A percentile compares a stretch with the other conserved stretches of the same genome.
phyloP scores from a whole-genome alignment of 2,888 invertebrate genomes.

The Morpho helenor region DNA sequence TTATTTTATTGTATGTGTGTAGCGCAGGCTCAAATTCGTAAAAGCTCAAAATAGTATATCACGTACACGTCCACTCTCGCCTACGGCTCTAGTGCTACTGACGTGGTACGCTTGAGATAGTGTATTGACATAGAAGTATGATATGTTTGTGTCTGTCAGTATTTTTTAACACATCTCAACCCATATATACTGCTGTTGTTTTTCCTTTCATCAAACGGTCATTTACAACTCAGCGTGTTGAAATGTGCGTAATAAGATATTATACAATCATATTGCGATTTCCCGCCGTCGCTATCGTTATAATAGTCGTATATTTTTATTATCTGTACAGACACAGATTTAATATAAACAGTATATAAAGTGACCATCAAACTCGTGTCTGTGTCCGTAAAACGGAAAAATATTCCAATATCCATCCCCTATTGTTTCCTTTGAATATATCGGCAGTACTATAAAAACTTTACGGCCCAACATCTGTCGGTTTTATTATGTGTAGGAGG shows the following conservation, averaged over 20 bases:
- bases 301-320: background rate
- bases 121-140: background rate
- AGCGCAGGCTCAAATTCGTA: background rate
- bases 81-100: too few species aligned
- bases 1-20: too few species aligned
- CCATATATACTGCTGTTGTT: too few species aligned
- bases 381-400: constrained; percentile 16
- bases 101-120: too few species aligned
- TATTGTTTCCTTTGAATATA: constrained; percentile 33
- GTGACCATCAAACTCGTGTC: constrained; percentile 8
- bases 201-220: too few species aligned
- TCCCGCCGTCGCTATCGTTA: too few species aligned
- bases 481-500: constrained; percentile 24
- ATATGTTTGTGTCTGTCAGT: background rate
- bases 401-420: constrained; percentile 25
- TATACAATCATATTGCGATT: too few species aligned
- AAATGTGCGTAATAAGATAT: too few species aligned
- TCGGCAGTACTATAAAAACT: constrained; percentile 30
- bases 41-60: background rate
- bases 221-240: too few species aligned
- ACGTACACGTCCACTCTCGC: too few species aligned
- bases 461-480: constrained; percentile 32
- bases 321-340: background rate
- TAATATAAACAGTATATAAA: constrained; percentile 7
- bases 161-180: too few species aligned